Evolutionary conservation across 2,888 invertebrate species (phyloP).

Genomic region (Mayetiola destructor): DNA sequence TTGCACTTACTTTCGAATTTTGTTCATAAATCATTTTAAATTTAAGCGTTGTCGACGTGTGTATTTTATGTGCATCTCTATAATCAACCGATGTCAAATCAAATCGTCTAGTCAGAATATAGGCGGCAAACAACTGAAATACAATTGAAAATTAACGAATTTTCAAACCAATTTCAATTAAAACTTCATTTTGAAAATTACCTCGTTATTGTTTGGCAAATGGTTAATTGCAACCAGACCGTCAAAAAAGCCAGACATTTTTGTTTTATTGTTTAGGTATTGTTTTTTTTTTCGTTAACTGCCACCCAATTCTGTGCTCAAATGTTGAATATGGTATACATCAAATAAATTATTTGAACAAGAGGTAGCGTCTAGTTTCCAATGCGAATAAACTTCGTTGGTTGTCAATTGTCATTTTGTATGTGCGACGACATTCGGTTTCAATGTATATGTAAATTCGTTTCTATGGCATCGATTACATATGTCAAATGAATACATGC

Average conservation of each 20-base stretch:
- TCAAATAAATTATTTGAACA: not conserved
- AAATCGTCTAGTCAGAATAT: conserved; percentile 1
- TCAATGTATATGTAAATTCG: not conserved
- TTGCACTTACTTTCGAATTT: not conserved
- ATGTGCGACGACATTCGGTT: not conserved
- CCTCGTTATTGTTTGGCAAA: not conserved
- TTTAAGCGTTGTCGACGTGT: not conserved
- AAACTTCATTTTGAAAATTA: not conserved
- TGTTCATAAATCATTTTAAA: not conserved
- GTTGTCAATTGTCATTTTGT: not conserved
- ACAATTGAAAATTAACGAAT: not conserved
- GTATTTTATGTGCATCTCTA: not conserved
- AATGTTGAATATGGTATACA: not conserved
- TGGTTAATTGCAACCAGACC: not conserved
- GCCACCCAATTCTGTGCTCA: too few relatives aligned
- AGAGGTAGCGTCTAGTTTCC: too few relatives aligned
- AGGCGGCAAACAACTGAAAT: not conserved
- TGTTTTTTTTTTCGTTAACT: too few relatives aligned
- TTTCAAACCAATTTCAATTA: not conserved
- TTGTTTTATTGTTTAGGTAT: too few relatives aligned
- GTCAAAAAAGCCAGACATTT: conserved; percentile 1
- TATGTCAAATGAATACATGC: not conserved
- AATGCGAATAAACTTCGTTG: too few relatives aligned
- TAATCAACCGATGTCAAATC: not conserved
- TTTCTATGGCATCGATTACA: not conserved